Evolutionary conservation across 2,797 vertebrate species (phyloP), one percentile per base, ranked within the genome.

Genomic region (Crenuchus spilurus): DNA sequence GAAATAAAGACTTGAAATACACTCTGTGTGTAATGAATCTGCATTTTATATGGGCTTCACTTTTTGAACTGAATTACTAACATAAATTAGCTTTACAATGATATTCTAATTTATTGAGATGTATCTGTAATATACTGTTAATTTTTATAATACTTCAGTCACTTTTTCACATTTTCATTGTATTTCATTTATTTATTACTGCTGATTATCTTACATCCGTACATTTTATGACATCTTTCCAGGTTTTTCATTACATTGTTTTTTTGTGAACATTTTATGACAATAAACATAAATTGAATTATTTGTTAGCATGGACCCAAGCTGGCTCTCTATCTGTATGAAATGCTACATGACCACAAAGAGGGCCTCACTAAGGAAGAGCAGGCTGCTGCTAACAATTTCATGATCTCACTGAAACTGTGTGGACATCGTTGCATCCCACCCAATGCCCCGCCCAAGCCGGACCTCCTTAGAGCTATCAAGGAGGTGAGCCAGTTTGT

Each of bases 391-490:
- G 95, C 91, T 9, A 92, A 90, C 58, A 82, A 90, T 9, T 95
- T 99, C 66, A 90, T 97, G 94, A 96, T 88, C 72, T 92, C 94
- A 0, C 84, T 99, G 76, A 98, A 95, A 84, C 87, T 91, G 3
- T 96, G 94, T 71, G 96, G 97, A 18, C 94, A 96, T 78, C 96
- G 95, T 83, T 95, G 92, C 87, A 91, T 95, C 79, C 95, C 95
- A 4, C 92, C 94, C 77, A 94, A 87, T 24, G 87, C 90, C 1
- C 87, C 91, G 8, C 91, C 95, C 77, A 97, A 96, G 80, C 88
- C 93, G 37, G 98, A 99, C 54, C 76, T 97, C 66, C 84, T 96
- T 42, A 96, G 93, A 85, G 91, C 95, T 63, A 92, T 98, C 70
- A 93, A 90, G 87, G 96, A 99, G 94, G 97, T 96, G 73, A 39